Base-by-base conservation (phyloP, 2,113 vertebrate genomes). In the Pyxicephalus adspersus region DNA sequence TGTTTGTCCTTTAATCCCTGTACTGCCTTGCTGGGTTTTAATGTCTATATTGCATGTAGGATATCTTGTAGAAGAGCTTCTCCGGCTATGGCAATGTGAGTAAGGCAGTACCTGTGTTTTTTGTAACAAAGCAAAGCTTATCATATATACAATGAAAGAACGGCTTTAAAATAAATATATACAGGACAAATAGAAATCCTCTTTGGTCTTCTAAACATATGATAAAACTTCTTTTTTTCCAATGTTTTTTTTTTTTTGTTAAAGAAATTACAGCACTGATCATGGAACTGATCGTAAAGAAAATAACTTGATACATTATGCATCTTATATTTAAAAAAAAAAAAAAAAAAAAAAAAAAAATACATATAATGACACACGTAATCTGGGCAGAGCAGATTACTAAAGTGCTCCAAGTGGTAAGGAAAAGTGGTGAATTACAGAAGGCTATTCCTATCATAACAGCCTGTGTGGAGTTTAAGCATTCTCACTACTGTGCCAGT, bases 321-420 rank as follows among this genome's bases (percentile, higher is more conserved):
- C 96, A 98, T 98, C 96, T 92, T 91, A 74, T 74, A 74, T 74
- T 60, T 38, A 74, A 74, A 74, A 58, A 58, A 71, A 28, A 5
- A 55, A 55, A 68, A 74, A 4, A 74, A 58, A 66, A 28, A 34
- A 54, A 28, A 63, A 26, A 92, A 94, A 91, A 89, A 85, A 92
- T 8, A 72, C 25, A 55, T 45, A 45, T 13, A 64, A 64, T 29
- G 55, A 58, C 71, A 60, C 71, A 60, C 38, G 71, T 88, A 90
- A 97, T 93, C 94, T 95, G 96, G 95, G 85, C 83, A 87, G 87
- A 94, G 95, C 96, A 96, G 95, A 98, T 96, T 91, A 93, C 88
- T 98, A 99, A 99, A 99, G 97, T 99, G 97, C 97, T 93, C 93
- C 86, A 84, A 95, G 94, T 95, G 92, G 92, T 92, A 94, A 86